Percentiles rank a stretch among this genome's conserved stretches.
Evolutionary conservation across 2,888 invertebrate species (phyloP).

Genomic region (Sussaba pulchella): DNA sequence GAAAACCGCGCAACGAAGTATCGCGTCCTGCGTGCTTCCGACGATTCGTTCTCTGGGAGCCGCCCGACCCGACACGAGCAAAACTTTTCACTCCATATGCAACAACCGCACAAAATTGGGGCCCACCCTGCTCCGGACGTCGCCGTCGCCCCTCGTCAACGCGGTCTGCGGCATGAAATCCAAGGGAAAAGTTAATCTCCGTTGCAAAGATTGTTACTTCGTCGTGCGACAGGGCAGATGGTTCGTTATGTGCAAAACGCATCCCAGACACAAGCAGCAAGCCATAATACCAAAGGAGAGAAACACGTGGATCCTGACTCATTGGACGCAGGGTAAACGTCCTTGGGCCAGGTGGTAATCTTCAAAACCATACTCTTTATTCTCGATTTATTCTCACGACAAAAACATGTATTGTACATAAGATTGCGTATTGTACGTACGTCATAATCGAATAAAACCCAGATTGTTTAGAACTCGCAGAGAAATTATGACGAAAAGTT

Average conservation of each 20-base stretch:
- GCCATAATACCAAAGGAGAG: conserved; percentile 88
- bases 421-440: conserved; percentile 31
- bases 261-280: conserved; percentile 94
- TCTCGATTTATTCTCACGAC: not conserved
- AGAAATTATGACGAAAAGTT: not conserved
- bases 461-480: not conserved
- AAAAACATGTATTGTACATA: conserved; percentile 49
- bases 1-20: conserved; percentile 35
- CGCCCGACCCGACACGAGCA: not conserved
- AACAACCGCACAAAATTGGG: not conserved
- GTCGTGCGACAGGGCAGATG: conserved; percentile 88
- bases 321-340: conserved; percentile 89
- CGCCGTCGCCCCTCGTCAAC: conserved; percentile 75
- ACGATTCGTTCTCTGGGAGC: not conserved
- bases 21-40: conserved; percentile 22
- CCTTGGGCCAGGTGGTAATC: conserved; percentile 83
- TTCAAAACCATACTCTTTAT: not conserved
- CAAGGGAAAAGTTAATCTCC: conserved; percentile 88
- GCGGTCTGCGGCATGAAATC: conserved; percentile 89
- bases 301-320: conserved; percentile 91
- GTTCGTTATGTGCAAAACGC: conserved; percentile 91
- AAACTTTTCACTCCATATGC: conserved; percentile 53
- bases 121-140: conserved; percentile 3
- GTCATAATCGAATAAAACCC: conserved; percentile 46
- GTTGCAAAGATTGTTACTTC: conserved; percentile 93